Evolutionary conservation across 2,797 vertebrate species (phyloP), one percentile per base, ranked within the genome.

Genomic region (Pipistrellus pipistrellus): DNA sequence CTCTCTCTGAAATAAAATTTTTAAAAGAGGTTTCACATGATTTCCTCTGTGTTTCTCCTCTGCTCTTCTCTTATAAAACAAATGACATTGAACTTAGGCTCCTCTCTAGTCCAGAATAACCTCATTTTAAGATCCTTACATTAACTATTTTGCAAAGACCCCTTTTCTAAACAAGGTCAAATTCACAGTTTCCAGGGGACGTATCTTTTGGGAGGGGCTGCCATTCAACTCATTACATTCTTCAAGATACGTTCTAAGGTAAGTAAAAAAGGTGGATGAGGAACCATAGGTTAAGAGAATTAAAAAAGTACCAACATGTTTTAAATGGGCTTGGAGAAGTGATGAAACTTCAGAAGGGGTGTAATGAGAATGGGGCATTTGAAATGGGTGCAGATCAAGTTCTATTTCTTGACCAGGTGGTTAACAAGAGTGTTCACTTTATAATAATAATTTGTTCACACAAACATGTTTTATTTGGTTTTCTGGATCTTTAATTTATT

Each of bases 401-500:
- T 92, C 68, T 84, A 23, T 80, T 85, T 94, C 62, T 21, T 64
- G 23, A 88, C 11, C 14, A 53, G 20, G 4, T 75, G n/a, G 41
- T 68, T 32, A 59, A 66, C 44, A 88, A 88, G 55, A 3, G 1
- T 41, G 38, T 62, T 88, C 9, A 2, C 35, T 72, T 93, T 85
- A 35, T 72, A n/a, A 68, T 72, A n/a, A 68, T 84, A 91, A 81
- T n/a, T 82, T 48, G 81, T 35, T 57, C 82, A 48, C 5, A 18
- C 55, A 59, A 35, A 69, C 1, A 55, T 93, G 59, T 92, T 92
- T 80, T 23, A 3, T 75, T 68, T 90, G 10, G 8, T 76, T 95
- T 93, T 62, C 30, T 86, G 38, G 57, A 69, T 41, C 27, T 78
- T 64, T 90, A 72, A 38, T 82, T 95, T 57, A 35, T 46, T 55